phyloP scores from a whole-genome alignment of 2,888 invertebrate genomes.

The Lacanobia wlatinum region DNA sequence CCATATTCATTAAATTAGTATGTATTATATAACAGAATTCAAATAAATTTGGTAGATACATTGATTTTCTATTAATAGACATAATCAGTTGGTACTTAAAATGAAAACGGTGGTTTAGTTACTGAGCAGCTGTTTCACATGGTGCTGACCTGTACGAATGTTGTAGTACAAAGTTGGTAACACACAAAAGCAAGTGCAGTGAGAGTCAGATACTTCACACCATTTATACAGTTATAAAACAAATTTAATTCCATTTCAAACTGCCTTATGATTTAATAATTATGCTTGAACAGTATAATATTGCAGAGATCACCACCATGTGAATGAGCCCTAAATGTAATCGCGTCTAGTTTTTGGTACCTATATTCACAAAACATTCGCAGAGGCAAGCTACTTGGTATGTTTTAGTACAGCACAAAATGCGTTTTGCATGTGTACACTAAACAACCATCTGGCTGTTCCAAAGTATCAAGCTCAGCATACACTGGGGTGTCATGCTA shows the following conservation, averaged over 20 bases:
- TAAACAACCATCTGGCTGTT: not conserved
- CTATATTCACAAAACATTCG: conserved; percentile 8
- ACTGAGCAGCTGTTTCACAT: not conserved
- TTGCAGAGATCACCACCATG: not conserved
- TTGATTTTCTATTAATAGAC: not conserved
- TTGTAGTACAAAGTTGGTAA: not conserved
- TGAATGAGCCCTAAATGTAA: not conserved
- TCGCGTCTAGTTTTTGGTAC: not conserved
- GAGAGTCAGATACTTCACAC: no score
- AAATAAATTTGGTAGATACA: not conserved
- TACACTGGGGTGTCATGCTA: not conserved
- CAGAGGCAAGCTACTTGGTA: conserved; percentile 6
- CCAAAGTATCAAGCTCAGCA: conserved; percentile 4
- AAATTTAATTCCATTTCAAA: no score
- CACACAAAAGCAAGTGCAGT: no score
- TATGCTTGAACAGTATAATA: not conserved
- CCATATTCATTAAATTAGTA: not conserved
- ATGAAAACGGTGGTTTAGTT: not conserved
- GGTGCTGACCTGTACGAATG: not conserved
- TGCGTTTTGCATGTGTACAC: not conserved
- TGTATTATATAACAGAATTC: not conserved
- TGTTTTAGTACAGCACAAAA: not conserved
- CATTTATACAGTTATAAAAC: not conserved
- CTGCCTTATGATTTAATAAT: no score
- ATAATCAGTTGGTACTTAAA: not conserved